Conservation (phyloP, 92 coral and sea anemone genomes). For the Virgularia gustaviana region DNA sequence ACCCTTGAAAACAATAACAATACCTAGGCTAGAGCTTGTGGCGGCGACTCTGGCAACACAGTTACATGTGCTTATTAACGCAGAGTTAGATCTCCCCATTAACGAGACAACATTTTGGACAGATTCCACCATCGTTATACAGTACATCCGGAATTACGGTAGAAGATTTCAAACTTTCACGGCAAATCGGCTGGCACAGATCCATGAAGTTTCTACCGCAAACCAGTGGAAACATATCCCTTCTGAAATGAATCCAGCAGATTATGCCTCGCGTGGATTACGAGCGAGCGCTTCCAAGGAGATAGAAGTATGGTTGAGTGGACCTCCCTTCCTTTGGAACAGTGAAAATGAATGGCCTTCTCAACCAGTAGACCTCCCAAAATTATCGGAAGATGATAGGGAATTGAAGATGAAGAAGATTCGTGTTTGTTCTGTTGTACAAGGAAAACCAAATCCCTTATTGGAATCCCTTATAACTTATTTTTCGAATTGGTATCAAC, state of each 20-base stretch:
- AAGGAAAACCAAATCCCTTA: neutral
- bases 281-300: conserved; percentile 14
- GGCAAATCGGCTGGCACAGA: conserved; percentile 33
- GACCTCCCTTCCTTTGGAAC: conserved; percentile 34
- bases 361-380: conserved; percentile 5
- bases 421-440: neutral
- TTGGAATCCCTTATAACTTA: conserved; percentile 6
- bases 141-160: conserved; percentile 44
- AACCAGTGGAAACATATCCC: conserved; percentile 28
- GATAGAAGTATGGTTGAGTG: conserved; percentile 38
- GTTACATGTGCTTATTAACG: conserved; percentile 18
- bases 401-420: conserved; percentile 15
- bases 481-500: conserved; percentile 22
- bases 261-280: conserved; percentile 42
- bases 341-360: conserved; percentile 17
- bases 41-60: conserved; percentile 45
- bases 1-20: conserved; percentile 39
- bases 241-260: conserved; percentile 39
- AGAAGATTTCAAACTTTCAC: conserved; percentile 41
- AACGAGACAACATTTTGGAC: conserved; percentile 48
- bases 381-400: conserved; percentile 16
- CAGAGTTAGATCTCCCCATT: conserved; percentile 29
- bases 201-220: conserved; percentile 25
- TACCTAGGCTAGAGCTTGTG: conserved; percentile 47
- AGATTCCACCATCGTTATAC: conserved; percentile 46